phyloP scores from a whole-genome alignment of 2,888 invertebrate genomes.

The Gymnocheta viridis region DNA sequence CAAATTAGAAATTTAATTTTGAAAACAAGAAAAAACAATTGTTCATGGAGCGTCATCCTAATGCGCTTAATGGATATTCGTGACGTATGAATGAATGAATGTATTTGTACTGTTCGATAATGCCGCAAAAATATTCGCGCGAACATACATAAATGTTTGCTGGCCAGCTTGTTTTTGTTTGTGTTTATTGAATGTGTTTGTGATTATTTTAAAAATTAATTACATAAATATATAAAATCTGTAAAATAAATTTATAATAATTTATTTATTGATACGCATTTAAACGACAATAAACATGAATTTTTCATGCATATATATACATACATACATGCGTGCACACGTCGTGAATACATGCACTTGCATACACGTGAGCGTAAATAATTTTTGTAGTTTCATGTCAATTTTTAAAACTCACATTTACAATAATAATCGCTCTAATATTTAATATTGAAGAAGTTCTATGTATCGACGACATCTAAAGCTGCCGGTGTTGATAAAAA shows the following conservation, averaged over 20 bases:
- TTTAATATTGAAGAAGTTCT: too few relatives aligned
- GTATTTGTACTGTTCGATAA: conserved; percentile 33
- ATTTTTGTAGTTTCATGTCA: background rate
- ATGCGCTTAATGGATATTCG: background rate
- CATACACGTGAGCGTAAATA: background rate
- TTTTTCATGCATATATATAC: background rate
- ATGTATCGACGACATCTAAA: too few relatives aligned
- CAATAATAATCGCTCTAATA: too few relatives aligned
- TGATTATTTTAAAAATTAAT: conserved; percentile 81
- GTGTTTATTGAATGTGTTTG: conserved; percentile 75
- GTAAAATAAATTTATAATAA: conserved; percentile 80
- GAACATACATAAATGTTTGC: conserved; percentile 21
- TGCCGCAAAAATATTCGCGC: conserved; percentile 3
- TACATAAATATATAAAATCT: conserved; percentile 79
- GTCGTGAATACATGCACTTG: background rate
- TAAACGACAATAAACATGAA: conserved; percentile 64
- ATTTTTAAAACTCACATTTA: too few relatives aligned
- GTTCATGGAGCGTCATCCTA: background rate
- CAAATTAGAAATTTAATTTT: background rate
- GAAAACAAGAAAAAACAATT: background rate
- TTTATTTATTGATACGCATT: conserved; percentile 79
- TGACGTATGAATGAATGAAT: background rate
- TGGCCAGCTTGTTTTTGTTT: conserved; percentile 28
- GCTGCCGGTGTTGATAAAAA: too few relatives aligned
- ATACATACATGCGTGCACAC: background rate